phyloP scores from a whole-genome alignment of 2,797 vertebrate species.

The Spheniscus humboldti region DNA sequence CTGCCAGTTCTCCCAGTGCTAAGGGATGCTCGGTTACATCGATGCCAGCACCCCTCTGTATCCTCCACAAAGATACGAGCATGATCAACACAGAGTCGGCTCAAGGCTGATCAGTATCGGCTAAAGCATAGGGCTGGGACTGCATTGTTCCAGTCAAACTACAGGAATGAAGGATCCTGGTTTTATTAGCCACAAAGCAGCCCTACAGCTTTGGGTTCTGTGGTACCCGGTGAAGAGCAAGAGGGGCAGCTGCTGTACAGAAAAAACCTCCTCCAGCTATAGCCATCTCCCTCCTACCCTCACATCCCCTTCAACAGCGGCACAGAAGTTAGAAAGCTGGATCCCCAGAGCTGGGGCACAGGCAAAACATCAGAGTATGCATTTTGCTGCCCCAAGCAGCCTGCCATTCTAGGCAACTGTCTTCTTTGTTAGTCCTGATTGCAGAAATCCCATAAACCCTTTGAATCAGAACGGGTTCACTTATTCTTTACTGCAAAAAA shows the following conservation, averaged over 20 bases:
- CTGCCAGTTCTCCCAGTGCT: neutral
- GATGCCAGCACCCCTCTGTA: neutral
- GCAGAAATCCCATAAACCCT: neutral
- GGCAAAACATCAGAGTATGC: rapidly evolving
- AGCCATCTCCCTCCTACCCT: neutral
- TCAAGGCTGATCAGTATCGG: rapidly evolving
- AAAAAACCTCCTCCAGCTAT: neutral
- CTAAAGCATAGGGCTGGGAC: neutral
- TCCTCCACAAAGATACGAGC: neutral
- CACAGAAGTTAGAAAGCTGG: neutral
- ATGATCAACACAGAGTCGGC: neutral
- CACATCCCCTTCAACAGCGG: neutral
- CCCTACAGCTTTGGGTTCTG: neutral
- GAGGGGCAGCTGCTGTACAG: neutral
- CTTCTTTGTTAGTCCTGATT: neutral
- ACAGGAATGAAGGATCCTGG: neutral
- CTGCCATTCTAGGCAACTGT: neutral
- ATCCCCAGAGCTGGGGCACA: rapidly evolving
- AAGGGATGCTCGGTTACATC: too few species aligned
- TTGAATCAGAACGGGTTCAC: neutral
- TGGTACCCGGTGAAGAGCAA: neutral
- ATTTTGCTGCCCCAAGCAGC: neutral
- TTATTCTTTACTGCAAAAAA: neutral
- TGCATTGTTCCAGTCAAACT: neutral
- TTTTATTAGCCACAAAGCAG: neutral